Evolutionary conservation across 2,797 vertebrate genomes (phyloP).

Genomic region (Darevskia nairensis): DNA sequence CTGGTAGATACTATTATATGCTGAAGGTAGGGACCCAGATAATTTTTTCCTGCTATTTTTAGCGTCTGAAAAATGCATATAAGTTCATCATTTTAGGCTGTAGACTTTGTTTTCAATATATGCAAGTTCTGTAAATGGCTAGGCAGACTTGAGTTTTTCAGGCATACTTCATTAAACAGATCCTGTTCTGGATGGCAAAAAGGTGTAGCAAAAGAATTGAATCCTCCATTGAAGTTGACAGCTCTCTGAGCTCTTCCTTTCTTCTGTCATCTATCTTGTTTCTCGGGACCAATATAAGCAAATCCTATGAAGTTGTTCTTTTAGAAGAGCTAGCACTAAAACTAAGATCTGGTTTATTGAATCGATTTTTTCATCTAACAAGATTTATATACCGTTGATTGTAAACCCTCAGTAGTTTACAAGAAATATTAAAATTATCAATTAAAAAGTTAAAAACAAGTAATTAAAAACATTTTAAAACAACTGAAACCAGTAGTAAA

Average conservation of each 20-base stretch:
- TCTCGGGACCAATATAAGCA: background rate
- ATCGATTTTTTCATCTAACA: too few species aligned
- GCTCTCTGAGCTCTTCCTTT: conserved; percentile 7
- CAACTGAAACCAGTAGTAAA: too few species aligned
- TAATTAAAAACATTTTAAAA: too few species aligned
- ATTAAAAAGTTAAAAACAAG: too few species aligned
- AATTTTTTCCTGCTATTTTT: background rate
- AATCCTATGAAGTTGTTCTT: conserved; percentile 37
- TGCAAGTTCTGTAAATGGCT: conserved; percentile 23
- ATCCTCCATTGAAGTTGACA: conserved; percentile 37
- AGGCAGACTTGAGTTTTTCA: conserved; percentile 29
- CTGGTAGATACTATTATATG: background rate
- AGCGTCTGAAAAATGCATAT: background rate
- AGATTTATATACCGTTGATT: too few species aligned
- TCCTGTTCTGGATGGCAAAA: conserved; percentile 35
- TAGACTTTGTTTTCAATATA: conserved; percentile 14
- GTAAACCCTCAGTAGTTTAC: too few species aligned
- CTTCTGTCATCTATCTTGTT: conserved; percentile 36
- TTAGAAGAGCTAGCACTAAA: background rate
- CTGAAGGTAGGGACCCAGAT: background rate
- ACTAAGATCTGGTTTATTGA: conserved; percentile 3
- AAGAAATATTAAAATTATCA: too few species aligned
- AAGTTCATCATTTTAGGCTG: background rate
- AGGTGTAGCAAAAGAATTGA: conserved; percentile 7
- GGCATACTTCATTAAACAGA: conserved; percentile 12